These are phyloP conservation scores for Antitype chi DNA, from an alignment of 2,888 invertebrate genomes.

Conservation along the genomic window DNA sequence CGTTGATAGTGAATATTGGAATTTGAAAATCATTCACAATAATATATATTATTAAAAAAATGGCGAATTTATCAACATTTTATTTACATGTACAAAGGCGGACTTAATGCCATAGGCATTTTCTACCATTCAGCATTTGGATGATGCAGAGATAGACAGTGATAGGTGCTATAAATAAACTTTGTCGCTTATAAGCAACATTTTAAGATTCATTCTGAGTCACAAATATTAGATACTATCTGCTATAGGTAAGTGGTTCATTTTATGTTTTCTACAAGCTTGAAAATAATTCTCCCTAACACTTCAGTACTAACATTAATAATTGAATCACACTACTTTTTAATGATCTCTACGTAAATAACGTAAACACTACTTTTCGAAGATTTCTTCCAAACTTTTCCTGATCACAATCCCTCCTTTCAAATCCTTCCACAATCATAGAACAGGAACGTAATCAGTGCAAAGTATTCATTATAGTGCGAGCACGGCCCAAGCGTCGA, in stretches of 20 bases:
- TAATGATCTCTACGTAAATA: background rate
- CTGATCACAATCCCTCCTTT: background rate
- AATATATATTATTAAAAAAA: background rate
- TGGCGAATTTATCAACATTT: background rate
- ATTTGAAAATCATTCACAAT: background rate
- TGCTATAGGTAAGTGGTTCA: background rate
- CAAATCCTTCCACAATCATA: constrained; percentile 40
- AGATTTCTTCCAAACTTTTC: constrained; percentile 24
- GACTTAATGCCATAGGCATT: too few relatives aligned
- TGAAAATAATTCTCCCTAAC: background rate
- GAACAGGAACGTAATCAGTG: constrained; percentile 61
- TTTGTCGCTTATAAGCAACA: background rate
- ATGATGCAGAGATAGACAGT: too few relatives aligned
- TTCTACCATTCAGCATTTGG: too few relatives aligned
- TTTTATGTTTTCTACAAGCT: background rate
- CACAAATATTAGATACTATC: background rate
- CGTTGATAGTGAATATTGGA: background rate
- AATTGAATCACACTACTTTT: background rate
- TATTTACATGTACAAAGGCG: too few relatives aligned
- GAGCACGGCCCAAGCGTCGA: constrained; percentile 59
- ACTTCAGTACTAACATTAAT: background rate
- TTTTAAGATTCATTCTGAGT: background rate
- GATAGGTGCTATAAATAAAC: too few relatives aligned
- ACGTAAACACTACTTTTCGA: background rate
- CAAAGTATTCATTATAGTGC: constrained; percentile 67